phyloP scores from a whole-genome alignment of 1,140 invertebrate genomes.

The Zaprionus tsacasi region DNA sequence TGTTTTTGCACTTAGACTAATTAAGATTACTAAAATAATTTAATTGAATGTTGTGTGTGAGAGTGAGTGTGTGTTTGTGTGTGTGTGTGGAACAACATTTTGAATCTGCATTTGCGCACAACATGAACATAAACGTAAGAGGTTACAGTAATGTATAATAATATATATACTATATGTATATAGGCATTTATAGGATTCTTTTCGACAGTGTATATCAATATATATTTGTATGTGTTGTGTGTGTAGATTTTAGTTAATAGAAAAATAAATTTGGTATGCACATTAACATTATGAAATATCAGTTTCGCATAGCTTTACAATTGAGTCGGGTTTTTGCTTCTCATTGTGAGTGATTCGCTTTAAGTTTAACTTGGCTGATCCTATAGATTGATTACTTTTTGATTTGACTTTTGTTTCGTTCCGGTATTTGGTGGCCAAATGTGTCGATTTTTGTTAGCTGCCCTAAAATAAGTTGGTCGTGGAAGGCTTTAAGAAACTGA shows the following conservation, averaged over 20 bases:
- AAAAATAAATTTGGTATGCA: conserved; percentile 74
- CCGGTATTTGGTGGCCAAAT: conserved; percentile 62
- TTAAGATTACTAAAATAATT: conserved; percentile 56
- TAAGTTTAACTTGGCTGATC: conserved; percentile 68
- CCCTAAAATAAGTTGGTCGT: background rate
- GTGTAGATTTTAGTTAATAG: conserved; percentile 49
- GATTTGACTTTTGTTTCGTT: conserved; percentile 26
- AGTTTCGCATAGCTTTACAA: conserved; percentile 37
- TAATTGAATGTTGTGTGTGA: conserved; percentile 49
- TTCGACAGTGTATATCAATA: conserved; percentile 15
- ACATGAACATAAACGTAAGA: conserved; percentile 41
- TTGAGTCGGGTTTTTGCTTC: conserved; percentile 23
- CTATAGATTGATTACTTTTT: conserved; percentile 24
- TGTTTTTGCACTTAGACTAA: conserved; percentile 48
- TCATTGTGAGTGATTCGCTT: background rate
- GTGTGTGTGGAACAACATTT: conserved; percentile 39
- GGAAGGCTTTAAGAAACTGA: background rate
- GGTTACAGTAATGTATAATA: conserved; percentile 7
- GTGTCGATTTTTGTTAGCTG: conserved; percentile 64
- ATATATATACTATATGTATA: conserved; percentile 28
- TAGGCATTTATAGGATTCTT: conserved; percentile 28
- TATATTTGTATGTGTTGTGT: conserved; percentile 23
- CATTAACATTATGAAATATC: conserved; percentile 72
- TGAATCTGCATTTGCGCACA: conserved; percentile 40
- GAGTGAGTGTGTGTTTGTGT: conserved; percentile 41